Evolutionary conservation across 2,797 vertebrate genomes (phyloP).

Genomic region (Onychomys arenicola): DNA sequence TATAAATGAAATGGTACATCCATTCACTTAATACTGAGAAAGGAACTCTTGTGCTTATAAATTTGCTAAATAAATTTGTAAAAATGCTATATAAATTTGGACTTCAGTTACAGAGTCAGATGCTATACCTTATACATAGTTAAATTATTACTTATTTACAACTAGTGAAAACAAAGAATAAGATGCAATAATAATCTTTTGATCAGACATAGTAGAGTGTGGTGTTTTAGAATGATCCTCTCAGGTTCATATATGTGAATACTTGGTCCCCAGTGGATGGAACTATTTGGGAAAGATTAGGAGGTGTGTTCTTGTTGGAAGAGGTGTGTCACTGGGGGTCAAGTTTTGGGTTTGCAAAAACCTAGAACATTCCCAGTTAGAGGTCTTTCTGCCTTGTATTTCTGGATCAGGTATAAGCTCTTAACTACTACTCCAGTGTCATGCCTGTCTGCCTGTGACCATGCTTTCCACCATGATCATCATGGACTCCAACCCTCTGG

Average conservation of each 20-base stretch:
- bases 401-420: too few relatives aligned
- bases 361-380: not conserved
- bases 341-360: not conserved
- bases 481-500: too few relatives aligned
- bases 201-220: not conserved
- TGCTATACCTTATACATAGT: slow-evolving; percentile 11
- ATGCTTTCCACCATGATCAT: too few relatives aligned
- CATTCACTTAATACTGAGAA: slow-evolving; percentile 36
- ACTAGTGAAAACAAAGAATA: slow-evolving; percentile 38
- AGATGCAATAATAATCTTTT: not conserved
- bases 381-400: not conserved
- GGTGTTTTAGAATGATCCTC: not conserved
- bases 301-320: not conserved
- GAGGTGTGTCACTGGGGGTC: not conserved
- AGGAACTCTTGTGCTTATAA: not conserved
- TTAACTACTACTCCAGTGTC: not conserved
- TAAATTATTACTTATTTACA: slow-evolving; percentile 33
- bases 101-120: slow-evolving; percentile 24
- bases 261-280: not conserved
- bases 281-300: not conserved
- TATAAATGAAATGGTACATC: slow-evolving; percentile 55
- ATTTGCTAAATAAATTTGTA: not conserved
- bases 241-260: not conserved
- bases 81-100: slow-evolving; percentile 4
- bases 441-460: not conserved